phyloP scores from a whole-genome alignment of 1,140 invertebrate species.

The Ectropis grisescens region DNA sequence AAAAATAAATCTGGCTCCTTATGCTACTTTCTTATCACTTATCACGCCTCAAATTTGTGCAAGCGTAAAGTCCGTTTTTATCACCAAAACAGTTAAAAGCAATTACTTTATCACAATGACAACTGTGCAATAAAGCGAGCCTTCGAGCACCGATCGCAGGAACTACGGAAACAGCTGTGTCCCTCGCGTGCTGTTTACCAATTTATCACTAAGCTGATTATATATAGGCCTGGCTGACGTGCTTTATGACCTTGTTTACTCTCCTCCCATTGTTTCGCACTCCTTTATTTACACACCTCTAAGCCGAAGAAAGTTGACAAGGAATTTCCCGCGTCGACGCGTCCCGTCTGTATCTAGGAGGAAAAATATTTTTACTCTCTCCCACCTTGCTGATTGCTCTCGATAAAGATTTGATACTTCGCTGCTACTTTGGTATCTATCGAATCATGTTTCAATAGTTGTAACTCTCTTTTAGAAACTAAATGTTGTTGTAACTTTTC shows the following conservation, averaged over 20 bases:
- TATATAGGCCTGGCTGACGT: slow-evolving; percentile 60
- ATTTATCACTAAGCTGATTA: slow-evolving; percentile 69
- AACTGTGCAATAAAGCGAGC: too few species aligned
- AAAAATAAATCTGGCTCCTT: too few species aligned
- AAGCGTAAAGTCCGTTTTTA: too few species aligned
- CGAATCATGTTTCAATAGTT: too few species aligned
- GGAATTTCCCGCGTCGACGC: slow-evolving; percentile 13
- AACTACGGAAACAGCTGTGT: slow-evolving; percentile 56
- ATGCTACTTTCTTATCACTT: too few species aligned
- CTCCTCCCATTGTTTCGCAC: slow-evolving; percentile 36
- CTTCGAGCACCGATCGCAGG: slow-evolving; percentile 2
- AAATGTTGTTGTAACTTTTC: too few species aligned
- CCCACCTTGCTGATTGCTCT: neutral
- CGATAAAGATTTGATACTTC: too few species aligned
- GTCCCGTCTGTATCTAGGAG: neutral
- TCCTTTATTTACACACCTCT: slow-evolving; percentile 43
- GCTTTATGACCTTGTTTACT: slow-evolving; percentile 59
- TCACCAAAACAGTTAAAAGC: too few species aligned
- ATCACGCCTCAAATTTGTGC: too few species aligned
- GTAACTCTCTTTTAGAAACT: too few species aligned
- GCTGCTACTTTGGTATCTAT: too few species aligned
- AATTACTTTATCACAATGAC: too few species aligned
- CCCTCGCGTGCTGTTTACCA: slow-evolving; percentile 65
- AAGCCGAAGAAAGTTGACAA: slow-evolving; percentile 24
- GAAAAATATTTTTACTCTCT: slow-evolving; percentile 1